Base-by-base conservation (phyloP, 2,888 invertebrate species). In the Agrotis puta region DNA sequence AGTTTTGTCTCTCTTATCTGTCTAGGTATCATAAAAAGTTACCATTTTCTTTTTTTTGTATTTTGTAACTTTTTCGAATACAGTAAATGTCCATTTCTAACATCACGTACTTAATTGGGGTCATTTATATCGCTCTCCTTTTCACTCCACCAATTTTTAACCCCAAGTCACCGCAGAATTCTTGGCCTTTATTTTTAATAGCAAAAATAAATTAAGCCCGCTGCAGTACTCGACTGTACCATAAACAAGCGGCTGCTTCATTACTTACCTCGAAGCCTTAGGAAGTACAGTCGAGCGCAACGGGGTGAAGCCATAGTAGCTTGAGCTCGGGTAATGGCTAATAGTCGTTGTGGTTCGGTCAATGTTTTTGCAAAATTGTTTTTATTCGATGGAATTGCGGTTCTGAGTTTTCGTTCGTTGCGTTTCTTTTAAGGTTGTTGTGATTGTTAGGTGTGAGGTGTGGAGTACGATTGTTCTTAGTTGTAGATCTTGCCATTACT, bases 251-350 rank as follows among this genome's bases (percentile, higher is more conserved):
- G 76, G 69, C 81, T 57, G 72, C 77, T 85, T 85, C 85, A 85
- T 85, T 86, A 85, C 83, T 86, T 86, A 86, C 85, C 81, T 85
- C 80, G 92, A 92, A 92, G 88, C 92, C 92, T 69, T 91, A 89
- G 75, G 70, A 87, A 68, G 74, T 77, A 77, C 76, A 80, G 86
- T 65, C 85, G 83, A 68, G 75, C 62, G 74, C 82, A 85, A 88
- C 88, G 89, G 87, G 87, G 87, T 89, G 92, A 93, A 92, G 86
- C 89, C 92, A 48, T 84, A 85, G 70, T 72, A 66, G 76, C 58
- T 67, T 39, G 76, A 62, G 64, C 56, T 53, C 74, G 71, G 81
- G 81, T 83, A 85, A 85, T 86, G 78, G 79, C 75, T 80, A 82
- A 85, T 79, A 74, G 71, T 74, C 61, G 80, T 68, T 63, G 77